Conservation (phyloP, 2,797 vertebrate genomes). For the Lepus oiostolus region DNA sequence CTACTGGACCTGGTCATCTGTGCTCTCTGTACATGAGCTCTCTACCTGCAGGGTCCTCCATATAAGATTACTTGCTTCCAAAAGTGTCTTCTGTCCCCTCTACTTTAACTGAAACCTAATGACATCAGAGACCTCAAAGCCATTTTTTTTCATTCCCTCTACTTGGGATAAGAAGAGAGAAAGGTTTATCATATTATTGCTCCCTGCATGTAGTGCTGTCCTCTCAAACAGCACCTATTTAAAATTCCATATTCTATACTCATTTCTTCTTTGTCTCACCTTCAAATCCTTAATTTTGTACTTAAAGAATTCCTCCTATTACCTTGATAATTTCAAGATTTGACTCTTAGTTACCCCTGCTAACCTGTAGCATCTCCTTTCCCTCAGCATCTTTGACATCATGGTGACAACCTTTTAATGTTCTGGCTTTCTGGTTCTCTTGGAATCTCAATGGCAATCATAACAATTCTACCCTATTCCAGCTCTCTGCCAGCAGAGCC, state of each 20-base stretch:
- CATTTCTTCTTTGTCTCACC: neutral
- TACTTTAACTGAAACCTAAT: neutral
- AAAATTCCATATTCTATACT: neutral
- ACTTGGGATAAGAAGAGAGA: neutral
- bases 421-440: neutral
- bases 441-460: neutral
- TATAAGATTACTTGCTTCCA: neutral
- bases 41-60: neutral
- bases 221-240: neutral
- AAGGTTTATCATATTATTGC: neutral
- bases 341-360: neutral
- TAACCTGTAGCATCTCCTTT: neutral
- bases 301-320: neutral
- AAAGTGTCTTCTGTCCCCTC: neutral
- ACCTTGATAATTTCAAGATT: neutral
- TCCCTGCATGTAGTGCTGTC: neutral
- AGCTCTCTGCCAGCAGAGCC: neutral
- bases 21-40: neutral
- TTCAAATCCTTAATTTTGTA: neutral
- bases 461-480: neutral
- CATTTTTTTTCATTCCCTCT: neutral
- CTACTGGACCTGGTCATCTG: rapidly evolving
- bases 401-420: neutral
- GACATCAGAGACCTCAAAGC: neutral
- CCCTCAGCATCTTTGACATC: neutral